Percentiles rank a stretch among this genome's conserved stretches.
Conservation (phyloP, 2,113 vertebrate genomes). For the Perccottus glenii region DNA sequence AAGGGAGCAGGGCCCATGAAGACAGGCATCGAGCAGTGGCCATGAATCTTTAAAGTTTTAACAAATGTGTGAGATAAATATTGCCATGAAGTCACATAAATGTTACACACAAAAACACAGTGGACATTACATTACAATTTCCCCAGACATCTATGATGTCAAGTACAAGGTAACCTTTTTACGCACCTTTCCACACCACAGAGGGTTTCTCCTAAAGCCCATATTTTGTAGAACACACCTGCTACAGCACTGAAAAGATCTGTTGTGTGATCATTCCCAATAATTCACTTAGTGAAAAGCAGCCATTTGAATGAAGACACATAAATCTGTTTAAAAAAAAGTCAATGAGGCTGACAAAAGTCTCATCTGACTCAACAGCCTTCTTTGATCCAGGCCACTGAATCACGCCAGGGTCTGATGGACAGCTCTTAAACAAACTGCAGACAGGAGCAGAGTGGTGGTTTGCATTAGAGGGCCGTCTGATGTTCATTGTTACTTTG, state of each 20-base stretch:
- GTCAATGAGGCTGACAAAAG: conserved; percentile 25
- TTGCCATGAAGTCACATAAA: conserved; percentile 6
- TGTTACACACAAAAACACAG: neutral
- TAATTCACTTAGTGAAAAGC: conserved; percentile 27
- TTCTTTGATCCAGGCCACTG: conserved; percentile 37
- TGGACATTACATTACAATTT: neutral
- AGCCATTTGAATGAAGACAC: too few relatives aligned
- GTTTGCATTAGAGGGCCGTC: conserved; percentile 21
- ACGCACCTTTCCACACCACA: conserved; percentile 21
- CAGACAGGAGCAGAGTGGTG: conserved; percentile 30
- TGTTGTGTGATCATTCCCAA: conserved; percentile 26
- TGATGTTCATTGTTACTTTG: conserved; percentile 35
- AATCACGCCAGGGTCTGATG: conserved; percentile 45
- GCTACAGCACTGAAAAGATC: conserved; percentile 40
- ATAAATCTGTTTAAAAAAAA: neutral
- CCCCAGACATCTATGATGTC: neutral
- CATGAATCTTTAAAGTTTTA: neutral
- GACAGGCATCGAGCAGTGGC: conserved; percentile 36
- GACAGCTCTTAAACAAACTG: conserved; percentile 41
- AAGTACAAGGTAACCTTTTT: conserved; percentile 16
- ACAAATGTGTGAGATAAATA: conserved; percentile 13
- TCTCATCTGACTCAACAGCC: conserved; percentile 29
- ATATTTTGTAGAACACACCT: conserved; percentile 47
- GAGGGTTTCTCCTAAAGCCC: conserved; percentile 18
- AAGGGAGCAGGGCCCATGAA: conserved; percentile 1